Base-by-base conservation (phyloP, 30 jellyfish, hydroid and myxozoan species). In the Aurelia coerulea region DNA sequence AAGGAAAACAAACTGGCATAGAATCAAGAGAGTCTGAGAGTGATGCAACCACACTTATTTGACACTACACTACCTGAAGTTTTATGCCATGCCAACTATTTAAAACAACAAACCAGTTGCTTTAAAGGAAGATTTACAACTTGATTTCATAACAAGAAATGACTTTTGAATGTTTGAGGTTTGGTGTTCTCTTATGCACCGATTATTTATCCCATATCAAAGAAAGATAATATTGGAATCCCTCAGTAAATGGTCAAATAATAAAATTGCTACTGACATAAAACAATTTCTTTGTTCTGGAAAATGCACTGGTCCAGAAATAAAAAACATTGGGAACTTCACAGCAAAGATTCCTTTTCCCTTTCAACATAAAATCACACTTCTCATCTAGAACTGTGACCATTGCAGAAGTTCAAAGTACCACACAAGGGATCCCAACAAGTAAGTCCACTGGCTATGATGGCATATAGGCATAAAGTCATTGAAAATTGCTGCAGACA, bases 361-460 rank as follows among this genome's bases (percentile, higher is more conserved):
- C 51, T 39, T 39, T 39, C 51, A 39, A 39, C 51, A 39, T 39
- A 39, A 39, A 39, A 39, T 39, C 51, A 3, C 51, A 39, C 10
- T 67, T 67, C 78, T 67, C 10, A 17, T 17, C 7, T 18, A 67
- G n/a, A 67, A 67, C 78, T 33, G 78, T 67, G 78, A 2, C 60
- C 12, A 33, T 10, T 67, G 0, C 78, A 67, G 78, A 67, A 67
- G 78, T 39, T 39, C 51, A 71, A 71, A 71, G 82, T 71, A 71
- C 82, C 65, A 71, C 32, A 71, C 37, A 23, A 13, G 82, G 82
- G 37, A 41, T 71, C 82, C 82, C 82, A 71, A 33, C 82, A 71
- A 71, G 32, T 1, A 71, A 71, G 29, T 71, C 82, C 82, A 71
- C 82, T 71, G 82, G 82, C 82, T 71, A 71, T 42, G 82, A 71